Evolutionary conservation across 2,888 invertebrate genomes (phyloP).

Genomic region (Actias luna): DNA sequence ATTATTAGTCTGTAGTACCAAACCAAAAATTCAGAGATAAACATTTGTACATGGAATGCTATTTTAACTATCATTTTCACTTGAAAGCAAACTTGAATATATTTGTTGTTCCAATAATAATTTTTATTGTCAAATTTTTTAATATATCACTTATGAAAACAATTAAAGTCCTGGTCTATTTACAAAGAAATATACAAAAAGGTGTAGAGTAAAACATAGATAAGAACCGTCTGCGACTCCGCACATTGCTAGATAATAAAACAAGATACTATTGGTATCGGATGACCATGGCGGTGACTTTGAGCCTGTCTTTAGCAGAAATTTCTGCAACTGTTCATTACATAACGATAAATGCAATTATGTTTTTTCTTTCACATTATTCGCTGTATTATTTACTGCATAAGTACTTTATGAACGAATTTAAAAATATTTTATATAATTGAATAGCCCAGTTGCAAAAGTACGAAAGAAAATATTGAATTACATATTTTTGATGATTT

Average conservation of each 20-base stretch:
- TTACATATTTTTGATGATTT: no score
- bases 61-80: no score
- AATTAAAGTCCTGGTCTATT: background rate
- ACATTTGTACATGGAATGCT: no score
- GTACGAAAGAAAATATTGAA: no score
- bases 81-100: no score
- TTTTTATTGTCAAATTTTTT: no score
- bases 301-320: constrained; percentile 11
- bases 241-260: constrained; percentile 15
- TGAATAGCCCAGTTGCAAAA: no score
- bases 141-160: background rate
- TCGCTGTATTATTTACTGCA: background rate
- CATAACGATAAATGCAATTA: background rate
- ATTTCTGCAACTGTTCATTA: background rate
- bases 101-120: no score
- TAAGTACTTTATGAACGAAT: background rate
- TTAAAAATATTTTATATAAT: background rate
- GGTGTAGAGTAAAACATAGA: constrained; percentile 9
- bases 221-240: constrained; percentile 13
- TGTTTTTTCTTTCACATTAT: no score
- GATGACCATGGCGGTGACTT: constrained; percentile 1
- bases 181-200: background rate
- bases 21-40: no score
- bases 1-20: no score
- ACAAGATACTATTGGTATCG: constrained; percentile 10